A percentile compares a stretch with the other conserved stretches of the same genome.
These are phyloP conservation scores for Struthidea cinerea DNA, from an alignment of 2,113 vertebrate genomes.

Conservation along the genomic window DNA sequence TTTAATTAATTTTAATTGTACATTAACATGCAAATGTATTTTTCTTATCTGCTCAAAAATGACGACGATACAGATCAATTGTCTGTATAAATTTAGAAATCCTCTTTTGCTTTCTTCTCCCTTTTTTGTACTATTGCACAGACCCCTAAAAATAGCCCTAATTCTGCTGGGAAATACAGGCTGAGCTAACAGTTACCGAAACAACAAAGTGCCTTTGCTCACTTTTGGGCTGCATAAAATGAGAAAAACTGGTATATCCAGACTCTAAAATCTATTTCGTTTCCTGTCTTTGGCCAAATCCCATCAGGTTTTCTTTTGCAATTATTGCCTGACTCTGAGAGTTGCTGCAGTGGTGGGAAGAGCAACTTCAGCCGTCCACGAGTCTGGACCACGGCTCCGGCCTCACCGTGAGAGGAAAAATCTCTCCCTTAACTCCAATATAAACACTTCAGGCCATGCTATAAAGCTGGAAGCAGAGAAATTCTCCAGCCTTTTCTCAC, in stretches of 20 bases:
- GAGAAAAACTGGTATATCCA: not conserved
- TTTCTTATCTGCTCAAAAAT: constrained; percentile 36
- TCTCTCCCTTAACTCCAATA: fast-evolving
- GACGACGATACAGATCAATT: not conserved
- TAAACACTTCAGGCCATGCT: not conserved
- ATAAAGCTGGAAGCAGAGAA: no score
- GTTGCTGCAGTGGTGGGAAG: not conserved
- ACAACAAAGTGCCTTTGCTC: constrained; percentile 38
- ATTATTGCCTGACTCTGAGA: not conserved
- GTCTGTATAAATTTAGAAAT: constrained; percentile 43
- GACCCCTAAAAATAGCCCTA: constrained; percentile 25
- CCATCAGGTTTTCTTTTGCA: not conserved
- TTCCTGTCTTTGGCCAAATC: not conserved
- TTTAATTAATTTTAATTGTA: constrained; percentile 10
- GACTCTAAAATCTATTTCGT: not conserved
- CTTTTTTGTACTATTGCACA: constrained; percentile 1
- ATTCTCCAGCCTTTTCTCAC: no score
- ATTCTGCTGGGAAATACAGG: constrained; percentile 27
- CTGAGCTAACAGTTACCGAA: constrained; percentile 9
- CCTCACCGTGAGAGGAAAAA: not conserved
- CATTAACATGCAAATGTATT: constrained; percentile 38
- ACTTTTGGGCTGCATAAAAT: not conserved
- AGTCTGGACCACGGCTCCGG: not conserved
- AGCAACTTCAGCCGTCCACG: fast-evolving
- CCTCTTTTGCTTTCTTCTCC: not conserved